Evolutionary conservation across 30 jellyfish, hydroid and myxozoan species (phyloP), one percentile per base, ranked within the genome.

Genomic region (Aurelia aurita): DNA sequence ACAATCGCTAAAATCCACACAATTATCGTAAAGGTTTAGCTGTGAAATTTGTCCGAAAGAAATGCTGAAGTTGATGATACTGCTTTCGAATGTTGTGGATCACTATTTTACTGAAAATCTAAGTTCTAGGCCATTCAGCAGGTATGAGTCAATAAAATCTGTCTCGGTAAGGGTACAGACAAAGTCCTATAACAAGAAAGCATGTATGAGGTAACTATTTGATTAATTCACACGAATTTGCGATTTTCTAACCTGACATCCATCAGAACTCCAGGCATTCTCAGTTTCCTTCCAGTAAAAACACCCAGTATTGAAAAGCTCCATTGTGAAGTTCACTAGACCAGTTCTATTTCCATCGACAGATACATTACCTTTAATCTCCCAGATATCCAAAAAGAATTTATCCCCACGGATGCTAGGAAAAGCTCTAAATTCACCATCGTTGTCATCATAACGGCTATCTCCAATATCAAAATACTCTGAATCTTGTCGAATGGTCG

Each of bases 241-340:
- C 3, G 14, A 15, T 11, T 2, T 0, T 11, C 64, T 47, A 67
- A 90, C 97, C 92, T 34, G 39, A 70, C 97, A 90, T 2, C 97
- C 97, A 18, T 77, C 91, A 28, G 82, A 61, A 47, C 89, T 69
- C 97, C 97, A 90, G 2, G 15, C n/a, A 12, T 35, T 63, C 5
- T 26, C 44, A 9, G 22, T 47, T 59, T 66, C 87, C 28, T 90
- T 54, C 91, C 91, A 90, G 76, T 75, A 90, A 47, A 76, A 78
- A 68, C 97, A 90, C 6, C 95, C 91, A 15, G 91, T 69, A 18
- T 59, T 54, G 66, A 60, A 82, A 5, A 73, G 26, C 63, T 67
- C 76, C 57, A 90, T 21, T 9, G 68, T 86, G 21, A 74, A 68
- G 3, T 14, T 55, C 3, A 46, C 69, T 46, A 0, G 51, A 5